These are phyloP conservation scores for Aporophyla lueneburgensis DNA, from an alignment of 2,888 invertebrate species.

Conservation along the genomic window DNA sequence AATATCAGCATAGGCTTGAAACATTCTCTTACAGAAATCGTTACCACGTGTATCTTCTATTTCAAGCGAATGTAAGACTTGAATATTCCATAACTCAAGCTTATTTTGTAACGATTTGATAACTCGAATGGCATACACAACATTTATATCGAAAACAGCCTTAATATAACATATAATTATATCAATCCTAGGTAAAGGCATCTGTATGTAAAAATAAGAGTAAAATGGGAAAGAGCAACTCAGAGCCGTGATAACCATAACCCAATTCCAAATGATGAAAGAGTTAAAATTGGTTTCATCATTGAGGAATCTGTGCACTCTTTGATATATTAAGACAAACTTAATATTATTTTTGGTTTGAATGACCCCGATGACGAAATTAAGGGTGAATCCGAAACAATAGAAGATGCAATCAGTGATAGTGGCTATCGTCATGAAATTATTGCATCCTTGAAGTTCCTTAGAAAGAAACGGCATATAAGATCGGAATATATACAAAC, in stretches of 20 bases:
- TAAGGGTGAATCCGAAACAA: slow-evolving; percentile 1
- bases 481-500: neutral
- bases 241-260: neutral
- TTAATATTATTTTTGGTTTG: slow-evolving; percentile 2
- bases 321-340: slow-evolving; percentile 26
- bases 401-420: slow-evolving; percentile 8
- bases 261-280: slow-evolving; percentile 29
- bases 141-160: slow-evolving; percentile 15
- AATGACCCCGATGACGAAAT: slow-evolving; percentile 2
- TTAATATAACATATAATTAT: neutral
- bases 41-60: neutral
- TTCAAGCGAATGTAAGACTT: neutral
- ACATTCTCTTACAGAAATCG: slow-evolving; percentile 23
- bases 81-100: slow-evolving; percentile 15
- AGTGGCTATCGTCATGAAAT: neutral
- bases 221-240: neutral
- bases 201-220: neutral
- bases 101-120: slow-evolving; percentile 17
- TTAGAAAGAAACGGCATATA: neutral
- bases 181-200: neutral
- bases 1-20: slow-evolving; percentile 21
- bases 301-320: slow-evolving; percentile 20
- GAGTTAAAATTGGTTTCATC: neutral
- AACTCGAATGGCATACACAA: neutral
- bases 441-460: neutral